Evolutionary conservation across 2,888 invertebrate species (phyloP).

Genomic region (Hofmannophila pseudospretella): DNA sequence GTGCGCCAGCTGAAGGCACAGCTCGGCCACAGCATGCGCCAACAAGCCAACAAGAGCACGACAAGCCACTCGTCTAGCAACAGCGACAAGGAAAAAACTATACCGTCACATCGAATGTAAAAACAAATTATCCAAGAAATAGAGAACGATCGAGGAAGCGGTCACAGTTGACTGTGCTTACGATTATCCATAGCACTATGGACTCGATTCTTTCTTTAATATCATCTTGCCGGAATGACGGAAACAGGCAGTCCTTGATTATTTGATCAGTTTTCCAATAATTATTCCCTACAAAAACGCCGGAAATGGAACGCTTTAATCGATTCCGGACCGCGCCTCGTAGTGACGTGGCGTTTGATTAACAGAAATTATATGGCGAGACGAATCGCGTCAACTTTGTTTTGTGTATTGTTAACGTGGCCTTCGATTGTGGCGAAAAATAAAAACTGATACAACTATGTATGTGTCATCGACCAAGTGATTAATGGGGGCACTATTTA

Average conservation of each 20-base stretch:
- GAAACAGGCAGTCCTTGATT: slow-evolving; percentile 63
- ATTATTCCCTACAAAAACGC: slow-evolving; percentile 69
- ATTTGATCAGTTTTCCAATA: slow-evolving; percentile 70
- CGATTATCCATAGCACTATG: slow-evolving; percentile 67
- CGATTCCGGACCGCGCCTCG: slow-evolving; percentile 68
- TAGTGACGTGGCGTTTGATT: slow-evolving; percentile 69
- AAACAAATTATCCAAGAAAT: slow-evolving; percentile 71
- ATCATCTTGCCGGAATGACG: slow-evolving; percentile 53
- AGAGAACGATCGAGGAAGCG: slow-evolving; percentile 67
- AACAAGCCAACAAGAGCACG: neutral
- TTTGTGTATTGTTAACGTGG: slow-evolving; percentile 65
- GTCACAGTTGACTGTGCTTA: slow-evolving; percentile 71
- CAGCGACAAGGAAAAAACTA: slow-evolving; percentile 39
- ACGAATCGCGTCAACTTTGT: slow-evolving; percentile 67
- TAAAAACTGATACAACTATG: slow-evolving; percentile 72
- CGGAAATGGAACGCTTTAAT: slow-evolving; percentile 73
- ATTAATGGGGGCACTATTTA: too few species aligned
- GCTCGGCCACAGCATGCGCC: slow-evolving; percentile 30
- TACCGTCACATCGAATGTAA: slow-evolving; percentile 59
- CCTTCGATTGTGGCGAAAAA: slow-evolving; percentile 64
- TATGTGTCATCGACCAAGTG: too few species aligned
- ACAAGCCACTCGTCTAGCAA: neutral
- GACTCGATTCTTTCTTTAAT: slow-evolving; percentile 53
- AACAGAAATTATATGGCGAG: slow-evolving; percentile 73
- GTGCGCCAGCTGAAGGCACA: slow-evolving; percentile 31